Percentiles rank a stretch among this genome's conserved stretches.
Evolutionary conservation across 2,797 vertebrate genomes (phyloP).

Genomic region (Leptodactylus fallax): DNA sequence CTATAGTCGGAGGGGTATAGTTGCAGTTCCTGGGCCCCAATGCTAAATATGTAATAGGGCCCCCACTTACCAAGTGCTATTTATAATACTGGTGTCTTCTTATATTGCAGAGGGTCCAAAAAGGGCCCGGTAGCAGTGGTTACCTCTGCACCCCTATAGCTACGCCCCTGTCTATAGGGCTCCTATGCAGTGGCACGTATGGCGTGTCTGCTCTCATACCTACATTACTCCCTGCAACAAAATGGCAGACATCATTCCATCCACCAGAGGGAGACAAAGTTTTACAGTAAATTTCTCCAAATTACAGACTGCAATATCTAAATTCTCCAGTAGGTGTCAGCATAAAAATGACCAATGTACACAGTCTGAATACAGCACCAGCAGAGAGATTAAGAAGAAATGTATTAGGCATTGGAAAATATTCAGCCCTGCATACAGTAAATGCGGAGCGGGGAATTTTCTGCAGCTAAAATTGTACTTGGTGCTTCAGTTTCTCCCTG

Average conservation of each 20-base stretch:
- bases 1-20: too few species aligned
- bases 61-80: too few species aligned
- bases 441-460: background rate
- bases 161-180: too few species aligned
- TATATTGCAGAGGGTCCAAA: too few species aligned
- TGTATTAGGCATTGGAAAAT: background rate
- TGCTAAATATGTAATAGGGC: too few species aligned
- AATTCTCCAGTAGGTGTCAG: background rate
- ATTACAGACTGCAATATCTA: background rate
- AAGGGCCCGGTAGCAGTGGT: too few species aligned
- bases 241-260: background rate
- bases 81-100: too few species aligned
- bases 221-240: background rate
- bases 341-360: background rate
- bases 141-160: too few species aligned
- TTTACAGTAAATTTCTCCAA: background rate
- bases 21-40: too few species aligned
- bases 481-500: too few species aligned
- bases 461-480: too few species aligned
- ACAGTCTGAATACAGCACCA: background rate
- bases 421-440: background rate
- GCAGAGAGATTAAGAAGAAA: background rate
- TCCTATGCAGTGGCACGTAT: background rate
- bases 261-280: constrained; percentile 8
- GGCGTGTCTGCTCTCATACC: background rate